Conservation (phyloP, 2,888 invertebrate species). For the Eustalomyia histrio region DNA sequence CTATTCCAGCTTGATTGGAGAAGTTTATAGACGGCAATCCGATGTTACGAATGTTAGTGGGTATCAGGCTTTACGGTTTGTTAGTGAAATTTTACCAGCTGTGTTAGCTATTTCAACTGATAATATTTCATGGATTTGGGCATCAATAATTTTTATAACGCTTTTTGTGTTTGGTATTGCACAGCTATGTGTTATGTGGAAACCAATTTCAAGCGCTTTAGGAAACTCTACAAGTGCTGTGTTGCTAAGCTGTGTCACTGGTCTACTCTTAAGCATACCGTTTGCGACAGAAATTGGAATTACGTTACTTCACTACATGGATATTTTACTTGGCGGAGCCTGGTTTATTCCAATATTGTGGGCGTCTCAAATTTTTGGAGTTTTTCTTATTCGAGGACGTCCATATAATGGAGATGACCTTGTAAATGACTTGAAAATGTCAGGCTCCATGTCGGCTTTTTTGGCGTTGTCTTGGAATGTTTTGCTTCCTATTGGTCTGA, state of each 20-base stretch:
- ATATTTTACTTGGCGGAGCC: constrained; percentile 89
- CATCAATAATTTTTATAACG: constrained; percentile 90
- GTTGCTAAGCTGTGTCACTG: constrained; percentile 88
- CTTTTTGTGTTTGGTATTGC: constrained; percentile 92
- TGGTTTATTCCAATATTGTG: constrained; percentile 94
- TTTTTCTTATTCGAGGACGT: constrained; percentile 91
- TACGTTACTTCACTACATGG: constrained; percentile 90
- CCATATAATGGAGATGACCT: constrained; percentile 87
- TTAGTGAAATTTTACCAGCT: constrained; percentile 94
- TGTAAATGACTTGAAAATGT: constrained; percentile 78
- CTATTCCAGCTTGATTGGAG: too few species aligned
- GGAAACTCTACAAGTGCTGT: constrained; percentile 86
- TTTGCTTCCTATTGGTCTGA: constrained; percentile 88
- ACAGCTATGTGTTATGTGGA: constrained; percentile 94
- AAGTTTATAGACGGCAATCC: too few species aligned
- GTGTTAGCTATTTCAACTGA: constrained; percentile 87
- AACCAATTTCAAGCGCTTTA: constrained; percentile 92
- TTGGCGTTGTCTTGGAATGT: constrained; percentile 94
- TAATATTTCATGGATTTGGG: constrained; percentile 92
- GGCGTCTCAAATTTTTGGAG: constrained; percentile 87
- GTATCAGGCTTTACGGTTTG: constrained; percentile 90
- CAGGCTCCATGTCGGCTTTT: constrained; percentile 83
- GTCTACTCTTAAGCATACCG: constrained; percentile 89
- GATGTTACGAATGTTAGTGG: constrained; percentile 82
- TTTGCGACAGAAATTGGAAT: constrained; percentile 93